phyloP scores from a whole-genome alignment of 2,797 vertebrate species.

The Parotocinclus haroldoi region DNA sequence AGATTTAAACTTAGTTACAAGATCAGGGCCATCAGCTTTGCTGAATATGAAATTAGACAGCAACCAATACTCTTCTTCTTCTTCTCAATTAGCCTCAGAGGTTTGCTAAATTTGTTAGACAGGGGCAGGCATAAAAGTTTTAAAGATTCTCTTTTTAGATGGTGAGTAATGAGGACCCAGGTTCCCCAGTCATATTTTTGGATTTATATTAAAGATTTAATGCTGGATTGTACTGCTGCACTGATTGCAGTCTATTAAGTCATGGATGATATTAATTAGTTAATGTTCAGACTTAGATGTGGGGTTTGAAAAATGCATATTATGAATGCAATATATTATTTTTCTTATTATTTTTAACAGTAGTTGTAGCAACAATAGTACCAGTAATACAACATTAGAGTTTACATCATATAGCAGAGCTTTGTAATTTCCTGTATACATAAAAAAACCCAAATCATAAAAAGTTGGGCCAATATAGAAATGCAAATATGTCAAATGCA shows the following conservation, averaged over 20 bases:
- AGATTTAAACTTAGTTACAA: slow-evolving; percentile 51
- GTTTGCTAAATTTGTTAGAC: slow-evolving; percentile 30
- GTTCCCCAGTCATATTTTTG: slow-evolving; percentile 24
- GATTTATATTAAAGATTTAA: slow-evolving; percentile 32
- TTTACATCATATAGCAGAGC: too few relatives aligned
- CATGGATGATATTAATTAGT: too few relatives aligned
- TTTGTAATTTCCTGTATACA: too few relatives aligned
- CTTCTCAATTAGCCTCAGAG: slow-evolving; percentile 45
- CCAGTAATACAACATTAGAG: too few relatives aligned
- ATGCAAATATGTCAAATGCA: too few relatives aligned
- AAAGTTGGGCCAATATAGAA: too few relatives aligned
- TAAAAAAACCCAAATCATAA: too few relatives aligned
- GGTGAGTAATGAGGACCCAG: slow-evolving; percentile 35
- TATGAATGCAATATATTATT: too few relatives aligned
- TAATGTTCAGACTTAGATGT: too few relatives aligned
- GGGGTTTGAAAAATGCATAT: too few relatives aligned
- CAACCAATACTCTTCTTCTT: slow-evolving; percentile 28
- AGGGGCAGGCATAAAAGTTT: slow-evolving; percentile 28
- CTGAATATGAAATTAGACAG: slow-evolving; percentile 51
- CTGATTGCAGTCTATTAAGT: slow-evolving; percentile 3
- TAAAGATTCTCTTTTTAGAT: slow-evolving; percentile 24
- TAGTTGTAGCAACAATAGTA: too few relatives aligned
- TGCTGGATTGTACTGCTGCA: slow-evolving; percentile 2
- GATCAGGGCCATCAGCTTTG: slow-evolving; percentile 40
- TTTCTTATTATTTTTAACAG: too few relatives aligned